phyloP scores from a whole-genome alignment of 2,113 vertebrate genomes.

The Cyprinodon tularosa region DNA sequence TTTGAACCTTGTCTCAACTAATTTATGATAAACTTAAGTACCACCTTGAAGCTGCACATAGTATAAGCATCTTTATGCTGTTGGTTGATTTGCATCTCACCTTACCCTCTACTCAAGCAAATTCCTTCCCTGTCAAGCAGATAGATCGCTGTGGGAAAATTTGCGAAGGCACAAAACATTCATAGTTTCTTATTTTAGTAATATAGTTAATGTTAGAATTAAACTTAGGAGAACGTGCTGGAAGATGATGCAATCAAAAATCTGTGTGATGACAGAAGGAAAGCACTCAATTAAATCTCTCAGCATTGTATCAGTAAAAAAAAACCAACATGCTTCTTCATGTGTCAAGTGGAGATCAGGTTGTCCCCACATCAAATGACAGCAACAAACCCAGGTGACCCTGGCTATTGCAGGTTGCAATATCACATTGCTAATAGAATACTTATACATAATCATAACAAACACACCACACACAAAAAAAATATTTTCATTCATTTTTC shows the following conservation, averaged over 20 bases:
- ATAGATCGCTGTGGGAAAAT: slow-evolving; percentile 6
- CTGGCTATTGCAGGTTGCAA: background rate
- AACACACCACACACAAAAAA: no score
- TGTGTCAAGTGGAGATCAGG: background rate
- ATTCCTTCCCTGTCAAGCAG: slow-evolving; percentile 6
- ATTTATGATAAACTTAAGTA: slow-evolving; percentile 13
- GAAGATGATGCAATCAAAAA: slow-evolving; percentile 29
- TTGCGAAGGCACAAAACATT: slow-evolving; percentile 3
- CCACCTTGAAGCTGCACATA: background rate
- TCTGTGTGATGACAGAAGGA: slow-evolving; percentile 16
- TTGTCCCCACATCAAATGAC: background rate
- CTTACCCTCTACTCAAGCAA: slow-evolving; percentile 30
- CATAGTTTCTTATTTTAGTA: background rate
- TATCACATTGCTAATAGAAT: background rate
- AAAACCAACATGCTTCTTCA: background rate
- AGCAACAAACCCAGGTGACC: background rate
- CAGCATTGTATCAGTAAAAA: slow-evolving; percentile 1
- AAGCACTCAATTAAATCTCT: slow-evolving; percentile 32
- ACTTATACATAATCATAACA: no score
- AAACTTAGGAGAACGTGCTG: background rate
- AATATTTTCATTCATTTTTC: no score
- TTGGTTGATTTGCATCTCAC: slow-evolving; percentile 8
- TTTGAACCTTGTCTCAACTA: slow-evolving; percentile 1
- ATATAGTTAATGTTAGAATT: background rate
- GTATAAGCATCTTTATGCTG: slow-evolving; percentile 29